Conservation (phyloP, 2,113 vertebrate species). For the Myrmecobius fasciatus region DNA sequence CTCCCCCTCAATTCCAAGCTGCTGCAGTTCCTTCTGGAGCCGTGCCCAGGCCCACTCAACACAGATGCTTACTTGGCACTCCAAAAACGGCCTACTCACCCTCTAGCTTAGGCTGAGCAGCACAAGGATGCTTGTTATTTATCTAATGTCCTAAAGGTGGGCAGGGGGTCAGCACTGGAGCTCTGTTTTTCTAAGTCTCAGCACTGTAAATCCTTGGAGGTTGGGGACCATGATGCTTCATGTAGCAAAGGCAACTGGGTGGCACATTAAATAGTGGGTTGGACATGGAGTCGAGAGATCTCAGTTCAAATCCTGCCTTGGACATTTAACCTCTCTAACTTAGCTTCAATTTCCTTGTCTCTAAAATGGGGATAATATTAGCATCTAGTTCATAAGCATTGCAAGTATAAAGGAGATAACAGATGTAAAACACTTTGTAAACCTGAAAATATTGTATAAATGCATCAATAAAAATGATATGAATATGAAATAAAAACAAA, state of each 20-base stretch:
- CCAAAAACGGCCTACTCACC: slow-evolving; percentile 26
- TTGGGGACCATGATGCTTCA: not conserved
- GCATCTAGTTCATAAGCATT: not conserved
- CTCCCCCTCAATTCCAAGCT: not conserved
- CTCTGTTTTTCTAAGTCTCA: not conserved
- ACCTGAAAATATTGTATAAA: not conserved
- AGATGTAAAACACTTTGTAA: not conserved
- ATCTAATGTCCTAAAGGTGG: not conserved
- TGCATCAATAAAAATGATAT: not conserved
- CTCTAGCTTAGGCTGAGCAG: slow-evolving; percentile 11
- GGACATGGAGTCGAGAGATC: not conserved
- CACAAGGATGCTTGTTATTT: slow-evolving; percentile 46
- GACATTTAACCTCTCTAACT: not conserved
- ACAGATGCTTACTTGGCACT: not conserved
- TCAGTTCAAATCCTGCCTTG: not conserved
- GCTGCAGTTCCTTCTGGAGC: not conserved
- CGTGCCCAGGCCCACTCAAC: slow-evolving; percentile 30
- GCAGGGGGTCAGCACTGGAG: not conserved
- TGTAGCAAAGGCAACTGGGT: not conserved
- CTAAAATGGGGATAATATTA: not conserved
- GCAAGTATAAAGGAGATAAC: not conserved
- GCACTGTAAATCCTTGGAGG: not conserved
- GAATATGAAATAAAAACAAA: too few relatives aligned
- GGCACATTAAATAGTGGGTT: not conserved
- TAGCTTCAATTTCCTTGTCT: not conserved